Base-by-base conservation (phyloP, 2,797 vertebrate species). In the Alectoris magna region DNA sequence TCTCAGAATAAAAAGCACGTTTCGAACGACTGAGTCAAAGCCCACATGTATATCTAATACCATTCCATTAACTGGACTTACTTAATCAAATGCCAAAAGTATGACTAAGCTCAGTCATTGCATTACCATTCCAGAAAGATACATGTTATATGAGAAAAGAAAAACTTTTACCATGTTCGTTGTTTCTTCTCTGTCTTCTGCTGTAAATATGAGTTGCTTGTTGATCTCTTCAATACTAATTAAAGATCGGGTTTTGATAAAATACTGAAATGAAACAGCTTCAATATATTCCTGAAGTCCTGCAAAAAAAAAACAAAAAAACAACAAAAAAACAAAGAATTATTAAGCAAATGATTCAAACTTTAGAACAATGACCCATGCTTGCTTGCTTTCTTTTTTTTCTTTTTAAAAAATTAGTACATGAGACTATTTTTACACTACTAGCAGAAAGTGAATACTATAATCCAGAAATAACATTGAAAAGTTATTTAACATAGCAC, bases 231-330 rank as follows among this genome's bases (percentile, higher is more conserved):
- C 98, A 97, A 99, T 97, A 91, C 98, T 99, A 98, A 99, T 98
- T n/a, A 99, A 98, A 78, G 98, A 98, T 76, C 98, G 98, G 31
- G 99, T 98, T 82, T 97, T 98, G 97, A 99, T 99, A 91, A 99
- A 99, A 97, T 99, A 98, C 88, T 98, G 98, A 96, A 99, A 99
- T 3, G 99, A 99, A 23, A 98, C 98, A 6, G 99, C 99, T 95
- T 99, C 99, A 93, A 99, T 98, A 7, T 99, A 99, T 93, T 99
- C 99, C 96, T 99, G 99, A 93, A 99, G 98, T 71, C 99, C 99
- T 99, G 95, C 91, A 92, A 83, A 90, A 94, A 55, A 5, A 87
- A 34, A 34, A 34, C 34, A 34, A 34, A 34, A 34, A 34, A 92
- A 82, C 88, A 93, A 56, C 92, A 49, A 5, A 86, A 51, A 93